A percentile compares a stretch with the other conserved stretches of the same genome.
phyloP scores from a whole-genome alignment of 2,888 invertebrate species.

The Spodoptera littoralis region DNA sequence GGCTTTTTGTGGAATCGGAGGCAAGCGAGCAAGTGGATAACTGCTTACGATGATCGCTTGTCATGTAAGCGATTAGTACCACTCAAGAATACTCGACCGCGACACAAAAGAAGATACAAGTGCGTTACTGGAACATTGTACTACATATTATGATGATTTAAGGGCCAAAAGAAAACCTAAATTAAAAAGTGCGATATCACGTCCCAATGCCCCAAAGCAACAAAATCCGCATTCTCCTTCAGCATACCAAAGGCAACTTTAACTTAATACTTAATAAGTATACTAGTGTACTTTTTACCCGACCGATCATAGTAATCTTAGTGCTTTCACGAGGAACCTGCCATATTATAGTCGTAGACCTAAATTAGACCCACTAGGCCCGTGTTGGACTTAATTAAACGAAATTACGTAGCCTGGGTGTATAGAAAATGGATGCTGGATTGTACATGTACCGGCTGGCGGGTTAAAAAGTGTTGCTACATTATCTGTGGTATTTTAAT shows the following conservation, averaged over 20 bases:
- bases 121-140: no score
- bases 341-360: slow-evolving; percentile 46
- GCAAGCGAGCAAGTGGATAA: no score
- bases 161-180: no score
- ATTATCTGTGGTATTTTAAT: slow-evolving; percentile 37
- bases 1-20: no score
- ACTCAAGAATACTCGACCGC: no score
- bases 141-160: no score
- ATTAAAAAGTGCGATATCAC: no score
- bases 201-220: no score
- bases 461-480: slow-evolving; percentile 45
- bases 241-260: slow-evolving; percentile 5
- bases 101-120: no score
- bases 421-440: slow-evolving; percentile 55
- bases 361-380: slow-evolving; percentile 66
- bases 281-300: slow-evolving; percentile 39
- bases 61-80: no score
- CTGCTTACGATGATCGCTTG: no score
- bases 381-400: slow-evolving; percentile 75
- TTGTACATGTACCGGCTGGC: slow-evolving; percentile 30
- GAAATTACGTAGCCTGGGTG: slow-evolving; percentile 63
- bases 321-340: slow-evolving; percentile 46
- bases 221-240: background rate
- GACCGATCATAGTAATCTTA: slow-evolving; percentile 49
- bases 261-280: slow-evolving; percentile 15